Percentiles rank a stretch among this genome's conserved stretches.
These are phyloP conservation scores for Brachionus sp. DNA, from an alignment of 1,140 invertebrate genomes.

Conservation along the genomic window DNA sequence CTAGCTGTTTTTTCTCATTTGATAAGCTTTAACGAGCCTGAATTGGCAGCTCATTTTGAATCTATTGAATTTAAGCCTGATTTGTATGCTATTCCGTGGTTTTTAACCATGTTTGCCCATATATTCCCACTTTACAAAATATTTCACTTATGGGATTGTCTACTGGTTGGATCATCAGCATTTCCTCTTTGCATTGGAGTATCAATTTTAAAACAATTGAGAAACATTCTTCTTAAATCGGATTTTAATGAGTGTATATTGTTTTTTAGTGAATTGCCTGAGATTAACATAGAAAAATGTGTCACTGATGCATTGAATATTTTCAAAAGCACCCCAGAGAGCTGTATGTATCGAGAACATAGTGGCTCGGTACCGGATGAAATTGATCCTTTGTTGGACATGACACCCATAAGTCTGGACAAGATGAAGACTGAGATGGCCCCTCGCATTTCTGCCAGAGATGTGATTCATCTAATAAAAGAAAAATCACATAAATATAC, in stretches of 20 bases:
- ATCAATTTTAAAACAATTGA: conserved; percentile 81
- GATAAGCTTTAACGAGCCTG: conserved; percentile 88
- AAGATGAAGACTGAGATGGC: conserved; percentile 70
- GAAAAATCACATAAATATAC: conserved; percentile 53
- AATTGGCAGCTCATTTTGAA: conserved; percentile 82
- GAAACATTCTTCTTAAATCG: conserved; percentile 75
- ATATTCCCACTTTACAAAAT: conserved; percentile 98
- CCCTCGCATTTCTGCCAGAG: conserved; percentile 77
- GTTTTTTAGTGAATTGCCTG: conserved; percentile 91
- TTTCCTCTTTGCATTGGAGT: conserved; percentile 92
- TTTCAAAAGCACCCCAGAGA: conserved; percentile 78
- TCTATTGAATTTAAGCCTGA: conserved; percentile 93
- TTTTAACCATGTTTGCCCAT: conserved; percentile 98
- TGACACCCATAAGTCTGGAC: conserved; percentile 67
- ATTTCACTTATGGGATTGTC: conserved; percentile 93
- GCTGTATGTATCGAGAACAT: conserved; percentile 77
- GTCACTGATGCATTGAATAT: conserved; percentile 81
- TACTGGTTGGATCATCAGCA: conserved; percentile 84
- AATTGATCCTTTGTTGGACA: conserved; percentile 53
- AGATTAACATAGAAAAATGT: conserved; percentile 89
- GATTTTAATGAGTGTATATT: conserved; percentile 97
- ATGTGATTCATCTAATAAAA: conserved; percentile 70
- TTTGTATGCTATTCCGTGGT: conserved; percentile 99
- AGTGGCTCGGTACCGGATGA: conserved; percentile 54
- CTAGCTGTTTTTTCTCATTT: conserved; percentile 92